A percentile compares a stretch with the other conserved stretches of the same genome.
Conservation (phyloP, 2,797 vertebrate species). For the Poliocrania exsul region DNA sequence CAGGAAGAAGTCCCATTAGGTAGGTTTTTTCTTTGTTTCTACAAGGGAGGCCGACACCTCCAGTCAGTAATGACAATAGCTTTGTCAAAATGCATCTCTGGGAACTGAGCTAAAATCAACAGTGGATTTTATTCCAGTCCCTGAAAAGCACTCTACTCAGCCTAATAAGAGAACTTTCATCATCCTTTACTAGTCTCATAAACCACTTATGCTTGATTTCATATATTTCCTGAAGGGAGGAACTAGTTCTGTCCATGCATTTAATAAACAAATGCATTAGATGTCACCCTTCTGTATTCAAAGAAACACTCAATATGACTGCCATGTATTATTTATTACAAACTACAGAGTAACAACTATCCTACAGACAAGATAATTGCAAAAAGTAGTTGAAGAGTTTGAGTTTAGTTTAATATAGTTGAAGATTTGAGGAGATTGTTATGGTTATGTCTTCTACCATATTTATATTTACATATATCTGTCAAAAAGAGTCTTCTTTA, state of each 20-base stretch:
- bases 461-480: conserved; percentile 28
- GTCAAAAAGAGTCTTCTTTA: conserved; percentile 59
- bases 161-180: background rate
- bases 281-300: background rate
- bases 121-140: background rate
- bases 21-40: background rate
- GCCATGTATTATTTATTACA: background rate
- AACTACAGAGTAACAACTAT: background rate
- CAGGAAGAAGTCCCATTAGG: background rate
- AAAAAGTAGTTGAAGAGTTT: conserved; percentile 35
- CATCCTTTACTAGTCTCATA: background rate
- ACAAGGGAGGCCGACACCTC: background rate
- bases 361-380: conserved; percentile 1
- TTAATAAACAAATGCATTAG: background rate
- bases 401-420: background rate
- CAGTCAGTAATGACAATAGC: background rate
- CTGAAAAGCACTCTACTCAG: background rate
- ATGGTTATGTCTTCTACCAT: conserved; percentile 16
- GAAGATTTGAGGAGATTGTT: conserved; percentile 30
- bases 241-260: background rate
- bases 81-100: background rate
- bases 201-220: background rate
- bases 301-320: background rate
- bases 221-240: background rate
- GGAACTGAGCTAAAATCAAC: background rate